phyloP scores from a whole-genome alignment of 92 coral and sea anemone genomes.

The Heliopora coerulea region DNA sequence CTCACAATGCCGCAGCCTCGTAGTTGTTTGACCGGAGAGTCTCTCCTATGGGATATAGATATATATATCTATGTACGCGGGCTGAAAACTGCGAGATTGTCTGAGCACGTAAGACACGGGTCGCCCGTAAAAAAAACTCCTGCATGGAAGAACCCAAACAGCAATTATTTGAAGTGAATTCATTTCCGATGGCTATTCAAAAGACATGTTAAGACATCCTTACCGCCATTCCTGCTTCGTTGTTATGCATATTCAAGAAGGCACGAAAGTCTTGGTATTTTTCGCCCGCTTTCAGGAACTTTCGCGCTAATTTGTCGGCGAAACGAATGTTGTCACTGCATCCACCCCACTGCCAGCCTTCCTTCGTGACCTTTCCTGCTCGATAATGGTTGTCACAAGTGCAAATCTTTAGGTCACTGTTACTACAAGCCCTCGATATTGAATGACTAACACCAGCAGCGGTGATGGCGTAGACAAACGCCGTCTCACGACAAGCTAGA shows the following conservation, averaged over 20 bases:
- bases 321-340: slow-evolving; percentile 95
- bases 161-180: slow-evolving; percentile 17
- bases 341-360: slow-evolving; percentile 99
- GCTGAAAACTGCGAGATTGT: not conserved
- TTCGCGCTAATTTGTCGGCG: slow-evolving; percentile 86
- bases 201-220: slow-evolving; percentile 25
- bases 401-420: slow-evolving; percentile 68
- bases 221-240: slow-evolving; percentile 95
- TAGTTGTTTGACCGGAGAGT: not conserved
- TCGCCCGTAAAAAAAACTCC: not conserved
- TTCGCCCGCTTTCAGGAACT: slow-evolving; percentile 87
- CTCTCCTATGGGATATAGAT: slow-evolving; percentile 6
- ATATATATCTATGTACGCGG: not conserved
- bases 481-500: slow-evolving; percentile 92
- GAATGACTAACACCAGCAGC: slow-evolving; percentile 92
- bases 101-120: not conserved
- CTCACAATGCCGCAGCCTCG: slow-evolving; percentile 13
- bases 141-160: slow-evolving; percentile 15
- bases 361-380: slow-evolving; percentile 68
- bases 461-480: slow-evolving; percentile 87
- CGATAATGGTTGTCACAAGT: slow-evolving; percentile 76
- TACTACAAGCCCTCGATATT: slow-evolving; percentile 88
- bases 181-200: slow-evolving; percentile 25
- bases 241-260: slow-evolving; percentile 83
- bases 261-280: slow-evolving; percentile 86